Evolutionary conservation across 64 coral and sea anemone genomes (phyloP).

Genomic region (Montipora cactus): DNA sequence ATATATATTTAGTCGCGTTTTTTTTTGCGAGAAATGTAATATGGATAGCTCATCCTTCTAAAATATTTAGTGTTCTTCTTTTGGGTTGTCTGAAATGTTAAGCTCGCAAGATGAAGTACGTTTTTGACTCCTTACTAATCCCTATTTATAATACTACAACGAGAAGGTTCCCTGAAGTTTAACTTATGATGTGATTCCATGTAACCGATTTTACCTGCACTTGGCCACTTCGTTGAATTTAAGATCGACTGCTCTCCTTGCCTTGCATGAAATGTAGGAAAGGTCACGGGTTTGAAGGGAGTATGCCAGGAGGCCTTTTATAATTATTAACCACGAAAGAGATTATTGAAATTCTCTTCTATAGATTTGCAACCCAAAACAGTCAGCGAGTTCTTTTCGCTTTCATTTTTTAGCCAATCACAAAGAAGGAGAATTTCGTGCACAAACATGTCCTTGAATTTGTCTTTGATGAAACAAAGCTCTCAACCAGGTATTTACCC

Average conservation of each 20-base stretch:
- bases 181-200: not conserved
- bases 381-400: not conserved
- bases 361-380: not conserved
- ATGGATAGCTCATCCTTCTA: no score
- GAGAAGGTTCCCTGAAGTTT: not conserved
- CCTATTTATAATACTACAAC: no score
- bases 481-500: not conserved
- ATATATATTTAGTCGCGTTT: no score
- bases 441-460: no score
- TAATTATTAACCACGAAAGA: not conserved
- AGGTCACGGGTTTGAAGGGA: not conserved
- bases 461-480: no score
- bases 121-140: no score
- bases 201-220: not conserved
- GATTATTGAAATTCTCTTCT: not conserved
- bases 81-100: no score
- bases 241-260: not conserved
- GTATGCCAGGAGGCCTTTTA: not conserved
- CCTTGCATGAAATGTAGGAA: not conserved
- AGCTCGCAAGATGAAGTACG: no score
- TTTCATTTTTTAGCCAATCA: conserved; percentile 1
- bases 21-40: no score
- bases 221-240: not conserved
- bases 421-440: no score
- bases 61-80: no score